A percentile compares a stretch with the other conserved stretches of the same genome.
Evolutionary conservation across 2,797 vertebrate species (phyloP).

Genomic region (Microtus californicus): DNA sequence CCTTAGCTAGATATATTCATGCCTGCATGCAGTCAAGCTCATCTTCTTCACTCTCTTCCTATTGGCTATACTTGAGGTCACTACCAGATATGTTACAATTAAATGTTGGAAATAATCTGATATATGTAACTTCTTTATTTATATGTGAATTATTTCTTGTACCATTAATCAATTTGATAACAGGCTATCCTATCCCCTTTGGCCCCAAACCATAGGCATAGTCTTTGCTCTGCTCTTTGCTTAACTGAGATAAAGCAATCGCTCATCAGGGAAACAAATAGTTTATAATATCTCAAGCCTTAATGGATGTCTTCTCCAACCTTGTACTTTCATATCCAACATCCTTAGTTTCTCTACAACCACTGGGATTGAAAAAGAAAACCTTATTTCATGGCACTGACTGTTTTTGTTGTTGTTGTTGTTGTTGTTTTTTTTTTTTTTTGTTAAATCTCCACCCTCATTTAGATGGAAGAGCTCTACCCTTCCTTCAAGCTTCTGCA

Average conservation of each 20-base stretch:
- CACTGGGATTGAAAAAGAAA: neutral
- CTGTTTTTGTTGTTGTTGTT: no score
- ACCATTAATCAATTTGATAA: neutral
- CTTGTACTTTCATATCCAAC: conserved; percentile 22
- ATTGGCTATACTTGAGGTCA: neutral
- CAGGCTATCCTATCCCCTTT: neutral
- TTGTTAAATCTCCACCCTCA: neutral
- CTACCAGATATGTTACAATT: neutral
- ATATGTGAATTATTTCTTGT: neutral
- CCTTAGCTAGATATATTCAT: neutral
- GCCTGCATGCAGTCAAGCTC: neutral
- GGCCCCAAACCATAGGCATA: neutral
- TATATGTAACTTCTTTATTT: neutral
- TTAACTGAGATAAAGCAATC: conserved; percentile 57
- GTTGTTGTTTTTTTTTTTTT: conserved; percentile 25
- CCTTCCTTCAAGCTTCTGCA: neutral
- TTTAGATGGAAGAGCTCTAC: neutral
- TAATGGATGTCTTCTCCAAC: conserved; percentile 45
- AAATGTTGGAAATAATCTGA: neutral
- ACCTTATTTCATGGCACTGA: neutral
- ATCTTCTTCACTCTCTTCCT: neutral
- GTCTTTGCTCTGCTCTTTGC: conserved; percentile 19
- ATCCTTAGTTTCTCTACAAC: neutral
- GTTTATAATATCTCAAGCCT: conserved; percentile 69
- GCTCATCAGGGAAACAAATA: conserved; percentile 66